Evolutionary conservation across 1,140 invertebrate species (phyloP), one percentile per base, ranked within the genome.

Genomic region (Vanessa atalanta): DNA sequence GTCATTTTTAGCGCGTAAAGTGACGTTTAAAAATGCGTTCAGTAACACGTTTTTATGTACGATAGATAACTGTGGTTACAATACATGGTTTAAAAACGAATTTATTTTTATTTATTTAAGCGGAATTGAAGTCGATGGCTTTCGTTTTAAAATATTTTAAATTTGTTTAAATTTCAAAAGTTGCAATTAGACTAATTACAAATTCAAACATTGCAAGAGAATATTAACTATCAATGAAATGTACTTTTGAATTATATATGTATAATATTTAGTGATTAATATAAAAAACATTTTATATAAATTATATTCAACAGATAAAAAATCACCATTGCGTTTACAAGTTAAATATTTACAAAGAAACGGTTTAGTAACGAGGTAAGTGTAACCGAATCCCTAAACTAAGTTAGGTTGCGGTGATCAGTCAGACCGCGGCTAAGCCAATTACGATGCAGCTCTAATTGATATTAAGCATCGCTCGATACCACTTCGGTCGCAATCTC

Each of bases 381-480:
- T 37, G 57, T 37, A 61, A 61, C 37, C 51, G 31, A 66, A 66
- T 66, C n/a, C 66, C 50, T 68, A 68, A 65, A 72, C 70, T 57
- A 50, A 37, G 70, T 72, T 74, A 67, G 65, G 48, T 51, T 50
- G 65, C 70, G 65, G 57, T 65, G 70, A 72, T 76, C 75, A 76
- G 70, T 76, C 70, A 76, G 65, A 64, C 70, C 75, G 60, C 66
- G 65, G 50, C 57, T 76, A 76, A 76, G 60, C 65, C 57, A 72
- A 76, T 76, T 76, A 76, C 70, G 65, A 63, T 76, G 70, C 70
- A 20, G 65, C 65, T 67, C 75, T 76, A 76, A 76, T 76, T 76
- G 75, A 67, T 65, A 76, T 76, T 72, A 76, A 76, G 66, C 72
- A 60, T 57, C 65, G 57, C 57, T 69, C 65, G 65, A 72, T 76